Percentiles rank a stretch among this genome's conserved stretches.
phyloP scores from a whole-genome alignment of 2,797 vertebrate species.

The Sylvia borin region DNA sequence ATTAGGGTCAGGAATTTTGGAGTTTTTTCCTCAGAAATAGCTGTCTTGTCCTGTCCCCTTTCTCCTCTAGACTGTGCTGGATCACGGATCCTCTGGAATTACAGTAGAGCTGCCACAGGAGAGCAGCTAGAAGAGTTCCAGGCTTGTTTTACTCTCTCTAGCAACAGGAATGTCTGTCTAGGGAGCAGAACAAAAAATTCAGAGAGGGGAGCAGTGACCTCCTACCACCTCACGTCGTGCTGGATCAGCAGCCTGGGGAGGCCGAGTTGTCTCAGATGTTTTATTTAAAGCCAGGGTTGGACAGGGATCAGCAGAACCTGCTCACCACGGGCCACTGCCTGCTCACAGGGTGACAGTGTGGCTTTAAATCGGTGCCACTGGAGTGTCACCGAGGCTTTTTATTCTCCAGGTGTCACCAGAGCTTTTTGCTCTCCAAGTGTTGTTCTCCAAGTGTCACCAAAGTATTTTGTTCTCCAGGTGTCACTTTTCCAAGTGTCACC shows the following conservation, averaged over 20 bases:
- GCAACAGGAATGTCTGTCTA: background rate
- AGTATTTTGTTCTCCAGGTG: background rate
- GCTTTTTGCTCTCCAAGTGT: background rate
- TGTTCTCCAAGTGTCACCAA: background rate
- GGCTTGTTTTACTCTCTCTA: background rate
- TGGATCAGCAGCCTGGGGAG: background rate
- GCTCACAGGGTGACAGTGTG: rapidly evolving
- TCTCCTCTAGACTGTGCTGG: background rate
- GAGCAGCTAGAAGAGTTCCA: background rate
- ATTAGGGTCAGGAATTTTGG: background rate
- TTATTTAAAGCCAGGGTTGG: background rate
- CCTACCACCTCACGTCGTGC: background rate
- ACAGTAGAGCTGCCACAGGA: background rate
- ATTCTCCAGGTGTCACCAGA: background rate
- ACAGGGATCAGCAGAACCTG: background rate
- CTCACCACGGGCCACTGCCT: background rate
- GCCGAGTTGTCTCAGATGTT: background rate
- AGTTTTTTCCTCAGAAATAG: background rate
- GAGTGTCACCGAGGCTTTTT: background rate
- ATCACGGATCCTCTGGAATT: background rate
- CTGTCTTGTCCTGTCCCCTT: rapidly evolving
- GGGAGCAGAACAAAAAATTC: background rate
- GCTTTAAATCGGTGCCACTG: background rate
- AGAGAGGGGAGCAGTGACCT: background rate
- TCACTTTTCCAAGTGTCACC: background rate